phyloP scores from a whole-genome alignment of 2,888 invertebrate species.

The Drosophila flavopinicola region DNA sequence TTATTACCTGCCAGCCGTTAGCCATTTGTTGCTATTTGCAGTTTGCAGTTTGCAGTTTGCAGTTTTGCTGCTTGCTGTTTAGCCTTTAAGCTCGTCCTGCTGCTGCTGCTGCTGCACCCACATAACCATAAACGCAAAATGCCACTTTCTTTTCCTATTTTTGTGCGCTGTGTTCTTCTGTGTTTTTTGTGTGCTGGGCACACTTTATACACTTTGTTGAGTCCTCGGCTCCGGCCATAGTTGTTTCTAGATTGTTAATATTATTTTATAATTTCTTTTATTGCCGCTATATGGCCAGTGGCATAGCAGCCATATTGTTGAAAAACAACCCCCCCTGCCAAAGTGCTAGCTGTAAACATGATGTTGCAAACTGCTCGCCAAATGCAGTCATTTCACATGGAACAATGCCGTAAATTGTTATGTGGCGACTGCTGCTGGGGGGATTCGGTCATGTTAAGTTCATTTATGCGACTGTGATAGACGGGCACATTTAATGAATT shows the following conservation, averaged over 20 bases:
- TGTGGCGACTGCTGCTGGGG: neutral
- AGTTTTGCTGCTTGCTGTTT: conserved; percentile 31
- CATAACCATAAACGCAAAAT: conserved; percentile 73
- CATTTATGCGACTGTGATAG: conserved; percentile 10
- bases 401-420: conserved; percentile 35
- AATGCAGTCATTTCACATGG: conserved; percentile 25
- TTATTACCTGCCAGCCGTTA: conserved; percentile 35
- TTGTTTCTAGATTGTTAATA: conserved; percentile 66
- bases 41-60: conserved; percentile 26
- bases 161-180: conserved; percentile 3
- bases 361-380: conserved; percentile 30
- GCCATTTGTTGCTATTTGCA: conserved; percentile 54
- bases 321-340: conserved; percentile 23
- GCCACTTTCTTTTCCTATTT: conserved; percentile 42
- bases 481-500: neutral
- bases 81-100: conserved; percentile 47
- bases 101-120: conserved; percentile 42
- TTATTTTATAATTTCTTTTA: conserved; percentile 77
- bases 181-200: conserved; percentile 12
- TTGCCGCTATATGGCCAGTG: conserved; percentile 43
- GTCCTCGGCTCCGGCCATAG: conserved; percentile 22
- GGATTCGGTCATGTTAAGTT: conserved; percentile 19
- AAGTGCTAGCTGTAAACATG: conserved; percentile 58
- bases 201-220: conserved; percentile 52
- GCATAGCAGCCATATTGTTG: conserved; percentile 37